Base-by-base conservation (phyloP, 2,113 vertebrate genomes). In the Alligator mississippiensis region DNA sequence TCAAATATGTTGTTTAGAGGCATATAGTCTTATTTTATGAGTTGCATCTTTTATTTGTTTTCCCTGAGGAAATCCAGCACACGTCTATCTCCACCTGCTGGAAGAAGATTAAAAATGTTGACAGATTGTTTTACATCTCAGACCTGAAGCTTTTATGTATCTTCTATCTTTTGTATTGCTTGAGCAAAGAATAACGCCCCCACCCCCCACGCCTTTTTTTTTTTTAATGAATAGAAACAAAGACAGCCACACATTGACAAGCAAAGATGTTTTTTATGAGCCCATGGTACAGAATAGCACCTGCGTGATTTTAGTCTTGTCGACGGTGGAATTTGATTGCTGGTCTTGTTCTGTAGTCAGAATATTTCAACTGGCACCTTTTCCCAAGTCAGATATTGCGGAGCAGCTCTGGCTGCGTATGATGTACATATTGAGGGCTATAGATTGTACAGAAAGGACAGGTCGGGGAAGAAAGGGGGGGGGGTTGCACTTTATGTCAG, bases 71-170 rank as follows among this genome's bases (percentile, higher is more conserved):
- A 93, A 94, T 96, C 82, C 62, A 87, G 55, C 77, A 92, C 96
- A 90, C 77, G 75, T 94, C 90, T 96, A 93, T 89, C 96, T 96
- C 96, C 96, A 97, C 94, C 95, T 97, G 93, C 96, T 96, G 96
- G 96, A 96, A 94, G 93, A 74, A 94, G 90, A 95, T 93, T 93
- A 85, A 89, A 96, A 95, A 93, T 77, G 86, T 96, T 87, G 92
- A 72, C 38, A 2, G 1, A 28, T 74, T 77, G 77, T 90, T 95
- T 83, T 24, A 84, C 66, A 9, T 83, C 77, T 28, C 1, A 9
- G 9, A 57, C 64, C 34, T 47, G 38, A 90, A 77, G 22, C 11
- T 64, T 13, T 60, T 70, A 14, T 78, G 27, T 5, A 24, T 28
- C 9, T 47, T 47, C 34, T 19, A 47, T 47, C 70, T 57, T 78